Evolutionary conservation across 2,113 vertebrate genomes (phyloP).

Genomic region (Ifrita kowaldi): DNA sequence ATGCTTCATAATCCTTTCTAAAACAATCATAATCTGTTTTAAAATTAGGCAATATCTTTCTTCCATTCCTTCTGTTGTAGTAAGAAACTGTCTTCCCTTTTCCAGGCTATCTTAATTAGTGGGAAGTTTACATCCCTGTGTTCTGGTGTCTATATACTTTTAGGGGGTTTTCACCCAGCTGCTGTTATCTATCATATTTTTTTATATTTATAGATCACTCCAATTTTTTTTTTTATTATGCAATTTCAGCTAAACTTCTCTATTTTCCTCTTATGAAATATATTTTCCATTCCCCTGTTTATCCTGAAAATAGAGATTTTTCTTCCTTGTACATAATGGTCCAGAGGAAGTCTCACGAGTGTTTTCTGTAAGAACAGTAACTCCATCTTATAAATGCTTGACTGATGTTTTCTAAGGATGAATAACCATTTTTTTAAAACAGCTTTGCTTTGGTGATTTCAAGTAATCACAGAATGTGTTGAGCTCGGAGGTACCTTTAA

Average conservation of each 20-base stretch:
- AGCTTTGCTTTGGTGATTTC: neutral
- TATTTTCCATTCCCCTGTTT: neutral
- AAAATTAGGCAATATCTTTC: neutral
- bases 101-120: neutral
- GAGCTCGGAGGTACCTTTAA: neutral
- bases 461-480: neutral
- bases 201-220: neutral
- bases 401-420: neutral
- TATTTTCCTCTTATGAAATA: neutral
- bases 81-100: neutral
- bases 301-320: neutral
- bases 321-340: neutral
- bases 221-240: neutral
- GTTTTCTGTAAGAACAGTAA: neutral
- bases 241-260: neutral
- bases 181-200: neutral
- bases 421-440: neutral
- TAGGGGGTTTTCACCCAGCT: neutral
- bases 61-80: neutral
- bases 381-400: neutral
- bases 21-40: neutral
- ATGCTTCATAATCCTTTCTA: neutral
- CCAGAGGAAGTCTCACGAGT: neutral
- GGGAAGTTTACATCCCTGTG: neutral
- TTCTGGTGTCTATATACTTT: neutral